Base-by-base conservation (phyloP, 2,797 vertebrate genomes). In the Sparus aurata region DNA sequence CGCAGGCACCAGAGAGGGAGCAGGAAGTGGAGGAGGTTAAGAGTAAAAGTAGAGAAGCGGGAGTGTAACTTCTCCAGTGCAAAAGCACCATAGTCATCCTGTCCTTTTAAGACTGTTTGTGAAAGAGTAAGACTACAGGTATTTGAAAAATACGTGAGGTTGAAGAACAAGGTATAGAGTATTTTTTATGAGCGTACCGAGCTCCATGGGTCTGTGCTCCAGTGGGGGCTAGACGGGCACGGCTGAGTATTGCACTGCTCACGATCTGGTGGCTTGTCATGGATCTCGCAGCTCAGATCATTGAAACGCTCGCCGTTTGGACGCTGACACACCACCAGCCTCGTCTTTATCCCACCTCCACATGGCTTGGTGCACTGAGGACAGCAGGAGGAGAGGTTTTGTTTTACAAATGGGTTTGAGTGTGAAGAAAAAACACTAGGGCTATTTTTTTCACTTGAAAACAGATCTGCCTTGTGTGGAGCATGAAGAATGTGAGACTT, bases 211-310 rank as follows among this genome's bases (percentile, higher is more conserved):
- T 97, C 97, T 91, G 96, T 91, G 87, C 94, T 98, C 98, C 98
- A 99, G 73, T 96, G 95, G 52, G 96, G 95, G 84, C 95, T 97
- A 85, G 94, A 95, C 63, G 96, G 95, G 94, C 98, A 99, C 75
- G 96, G 93, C 63, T 97, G 98, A 85, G 95, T 96, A 94, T 98
- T 98, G 95, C 98, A 99, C 95, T 97, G 98, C 94, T 99, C 98
- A 30, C 96, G 97, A 93, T 99, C 98, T 1, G 97, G 97, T 13
- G 98, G 98, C 91, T 98, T 99, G 92, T 99, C 97, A 11, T 99
- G 97, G 91, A 99, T 96, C 94, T 99, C 98, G 80, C 98, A 99
- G 96, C 97, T 99, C 95, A 98, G 94, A 89, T 99, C 98, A 8
- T 96, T 98, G 94, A 99, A 98, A 58, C 95, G 97, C 85, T 99